Conservation (phyloP, 2,888 invertebrate species). For the Amaurobius ferox region DNA sequence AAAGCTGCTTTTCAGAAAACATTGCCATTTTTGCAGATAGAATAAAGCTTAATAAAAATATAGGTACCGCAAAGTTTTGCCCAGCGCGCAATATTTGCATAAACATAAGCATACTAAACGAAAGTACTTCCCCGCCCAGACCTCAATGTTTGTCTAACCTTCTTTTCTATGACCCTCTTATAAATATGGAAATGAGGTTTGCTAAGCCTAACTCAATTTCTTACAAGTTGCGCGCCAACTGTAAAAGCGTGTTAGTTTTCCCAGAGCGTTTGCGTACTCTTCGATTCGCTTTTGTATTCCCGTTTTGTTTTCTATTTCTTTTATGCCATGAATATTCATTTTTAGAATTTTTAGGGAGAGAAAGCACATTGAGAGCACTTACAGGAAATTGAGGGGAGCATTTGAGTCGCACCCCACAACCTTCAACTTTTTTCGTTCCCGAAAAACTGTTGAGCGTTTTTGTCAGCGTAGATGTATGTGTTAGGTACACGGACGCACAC, state of each 20-base stretch:
- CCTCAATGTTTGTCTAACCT: constrained; percentile 41
- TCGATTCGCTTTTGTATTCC: constrained; percentile 30
- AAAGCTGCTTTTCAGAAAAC: constrained; percentile 34
- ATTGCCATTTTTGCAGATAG: constrained; percentile 29
- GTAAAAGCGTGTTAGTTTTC: constrained; percentile 50
- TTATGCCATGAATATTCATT: constrained; percentile 63
- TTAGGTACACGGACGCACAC: too few species aligned
- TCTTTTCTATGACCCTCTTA: constrained; percentile 54
- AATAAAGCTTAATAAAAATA: constrained; percentile 54
- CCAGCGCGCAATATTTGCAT: constrained; percentile 45
- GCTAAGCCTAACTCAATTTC: constrained; percentile 65
- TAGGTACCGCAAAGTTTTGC: constrained; percentile 43
- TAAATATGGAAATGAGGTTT: constrained; percentile 67
- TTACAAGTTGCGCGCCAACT: constrained; percentile 45
- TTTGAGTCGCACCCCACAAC: background rate
- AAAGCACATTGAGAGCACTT: constrained; percentile 12
- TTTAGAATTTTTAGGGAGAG: constrained; percentile 25
- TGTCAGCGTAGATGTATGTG: too few species aligned
- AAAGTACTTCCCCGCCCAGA: constrained; percentile 40
- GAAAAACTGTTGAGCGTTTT: too few species aligned
- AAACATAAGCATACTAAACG: constrained; percentile 55
- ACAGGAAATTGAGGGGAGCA: background rate
- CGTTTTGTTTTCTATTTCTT: constrained; percentile 45
- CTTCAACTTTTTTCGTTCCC: background rate
- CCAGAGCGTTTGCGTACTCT: constrained; percentile 17